phyloP scores from a whole-genome alignment of 2,888 invertebrate genomes.

The Pollenia griseotomentosa region DNA sequence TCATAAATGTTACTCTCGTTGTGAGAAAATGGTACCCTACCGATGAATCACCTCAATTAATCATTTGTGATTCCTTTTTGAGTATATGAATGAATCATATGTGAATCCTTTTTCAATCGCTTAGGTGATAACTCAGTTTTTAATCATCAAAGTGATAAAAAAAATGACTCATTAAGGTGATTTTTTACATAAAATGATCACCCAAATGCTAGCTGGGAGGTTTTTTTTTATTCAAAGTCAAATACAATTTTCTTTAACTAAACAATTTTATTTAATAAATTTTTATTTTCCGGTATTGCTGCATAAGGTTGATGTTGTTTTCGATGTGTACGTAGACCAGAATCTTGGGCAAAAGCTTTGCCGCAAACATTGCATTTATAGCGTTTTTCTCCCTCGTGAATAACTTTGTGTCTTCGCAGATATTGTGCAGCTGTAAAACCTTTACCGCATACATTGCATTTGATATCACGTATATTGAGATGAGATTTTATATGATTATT shows the following conservation, averaged over 20 bases:
- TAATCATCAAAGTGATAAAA: no score
- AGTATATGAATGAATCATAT: no score
- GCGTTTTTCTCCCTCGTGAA: slow-evolving; percentile 78
- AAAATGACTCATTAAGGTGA: no score
- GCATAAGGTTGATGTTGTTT: slow-evolving; percentile 66
- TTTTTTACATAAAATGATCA: no score
- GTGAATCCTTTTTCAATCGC: no score
- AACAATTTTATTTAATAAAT: slow-evolving; percentile 51
- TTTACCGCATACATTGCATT: slow-evolving; percentile 78
- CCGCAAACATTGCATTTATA: slow-evolving; percentile 79
- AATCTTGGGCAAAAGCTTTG: slow-evolving; percentile 79
- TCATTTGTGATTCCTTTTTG: no score
- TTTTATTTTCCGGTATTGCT: slow-evolving; percentile 50
- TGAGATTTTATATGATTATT: slow-evolving; percentile 79
- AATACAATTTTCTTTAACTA: slow-evolving; percentile 22
- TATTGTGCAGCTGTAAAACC: slow-evolving; percentile 76
- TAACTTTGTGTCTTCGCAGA: slow-evolving; percentile 77
- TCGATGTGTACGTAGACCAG: slow-evolving; percentile 76
- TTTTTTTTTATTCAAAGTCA: background rate
- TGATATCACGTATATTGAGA: slow-evolving; percentile 78
- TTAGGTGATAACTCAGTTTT: no score
- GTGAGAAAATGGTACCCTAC: no score
- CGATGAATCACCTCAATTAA: no score
- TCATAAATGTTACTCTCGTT: no score
- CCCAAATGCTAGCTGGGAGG: no score